Evolutionary conservation across 2,888 invertebrate genomes (phyloP).

Genomic region (Phrixothrix hirtus): DNA sequence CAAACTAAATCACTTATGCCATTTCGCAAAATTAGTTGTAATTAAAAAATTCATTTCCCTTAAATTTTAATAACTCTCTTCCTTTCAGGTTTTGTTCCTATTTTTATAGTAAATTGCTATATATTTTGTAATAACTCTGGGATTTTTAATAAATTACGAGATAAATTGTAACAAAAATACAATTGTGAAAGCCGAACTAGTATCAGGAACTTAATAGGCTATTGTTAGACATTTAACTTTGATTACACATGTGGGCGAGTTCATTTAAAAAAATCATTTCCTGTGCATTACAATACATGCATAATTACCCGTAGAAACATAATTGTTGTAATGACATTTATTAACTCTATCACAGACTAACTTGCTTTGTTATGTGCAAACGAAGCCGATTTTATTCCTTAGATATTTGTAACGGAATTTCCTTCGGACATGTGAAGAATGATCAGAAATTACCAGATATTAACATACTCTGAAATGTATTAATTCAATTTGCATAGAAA

Average conservation of each 20-base stretch:
- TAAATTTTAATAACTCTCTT: conserved; percentile 23
- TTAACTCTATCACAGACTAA: conserved; percentile 47
- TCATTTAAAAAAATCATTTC: conserved; percentile 57
- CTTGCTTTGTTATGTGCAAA: conserved; percentile 10
- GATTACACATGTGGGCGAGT: conserved; percentile 58
- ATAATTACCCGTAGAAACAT: conserved; percentile 57
- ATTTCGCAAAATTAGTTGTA: conserved; percentile 19
- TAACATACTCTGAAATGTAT: conserved; percentile 18
- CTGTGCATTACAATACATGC: conserved; percentile 55
- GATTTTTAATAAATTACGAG: conserved; percentile 14
- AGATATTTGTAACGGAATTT: conserved; percentile 4
- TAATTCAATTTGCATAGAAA: conserved; percentile 41
- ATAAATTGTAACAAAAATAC: conserved; percentile 36
- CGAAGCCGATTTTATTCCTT: neutral
- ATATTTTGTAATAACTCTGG: conserved; percentile 6
- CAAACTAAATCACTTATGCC: conserved; percentile 22
- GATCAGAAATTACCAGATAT: conserved; percentile 1
- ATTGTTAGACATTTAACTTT: conserved; percentile 58
- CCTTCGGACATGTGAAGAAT: conserved; percentile 2
- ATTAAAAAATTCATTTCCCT: conserved; percentile 25
- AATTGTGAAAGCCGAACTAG: conserved; percentile 51
- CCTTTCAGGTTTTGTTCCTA: conserved; percentile 11
- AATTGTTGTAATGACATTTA: conserved; percentile 57
- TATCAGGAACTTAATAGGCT: conserved; percentile 55
- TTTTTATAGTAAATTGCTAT: too few species aligned